Evolutionary conservation across 2,113 vertebrate species (phyloP).

Genomic region (Paracanthobrama guichenoti): DNA sequence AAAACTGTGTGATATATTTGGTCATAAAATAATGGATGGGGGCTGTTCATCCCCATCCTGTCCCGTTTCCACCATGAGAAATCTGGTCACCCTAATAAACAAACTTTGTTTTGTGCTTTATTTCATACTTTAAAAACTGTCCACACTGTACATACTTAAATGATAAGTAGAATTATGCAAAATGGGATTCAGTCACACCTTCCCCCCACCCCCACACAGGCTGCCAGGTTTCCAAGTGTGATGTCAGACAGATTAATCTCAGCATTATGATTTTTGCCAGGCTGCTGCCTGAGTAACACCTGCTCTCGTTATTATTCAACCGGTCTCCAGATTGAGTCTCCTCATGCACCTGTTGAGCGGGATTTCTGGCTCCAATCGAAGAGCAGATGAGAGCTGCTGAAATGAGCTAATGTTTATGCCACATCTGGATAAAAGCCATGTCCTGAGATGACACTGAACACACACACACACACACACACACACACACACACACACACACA

Average conservation of each 20-base stretch:
- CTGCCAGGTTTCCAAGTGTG: conserved; percentile 17
- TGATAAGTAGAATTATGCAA: neutral
- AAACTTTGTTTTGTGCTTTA: neutral
- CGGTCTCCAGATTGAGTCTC: conserved; percentile 29
- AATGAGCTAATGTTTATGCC: conserved; percentile 24
- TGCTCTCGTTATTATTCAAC: conserved; percentile 47
- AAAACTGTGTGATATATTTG: too few species aligned
- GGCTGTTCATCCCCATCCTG: too few species aligned
- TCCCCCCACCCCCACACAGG: neutral
- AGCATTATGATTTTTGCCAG: conserved; percentile 34
- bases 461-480: neutral
- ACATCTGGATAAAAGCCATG: conserved; percentile 13
- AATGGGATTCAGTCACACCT: neutral
- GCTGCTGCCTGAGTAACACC: conserved; percentile 31
- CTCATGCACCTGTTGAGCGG: conserved; percentile 9
- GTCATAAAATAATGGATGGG: too few species aligned
- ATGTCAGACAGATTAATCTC: conserved; percentile 18
- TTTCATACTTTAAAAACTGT: neutral
- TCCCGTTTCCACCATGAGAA: too few species aligned
- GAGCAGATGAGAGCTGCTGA: conserved; percentile 15
- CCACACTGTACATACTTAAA: neutral
- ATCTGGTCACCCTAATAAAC: too few species aligned
- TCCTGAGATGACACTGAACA: neutral
- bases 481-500: too few species aligned
- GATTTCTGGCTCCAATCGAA: conserved; percentile 26